A percentile compares a stretch with the other conserved stretches of the same genome.
phyloP scores from a whole-genome alignment of 2,888 invertebrate genomes.

The Eristalis arbustorum region DNA sequence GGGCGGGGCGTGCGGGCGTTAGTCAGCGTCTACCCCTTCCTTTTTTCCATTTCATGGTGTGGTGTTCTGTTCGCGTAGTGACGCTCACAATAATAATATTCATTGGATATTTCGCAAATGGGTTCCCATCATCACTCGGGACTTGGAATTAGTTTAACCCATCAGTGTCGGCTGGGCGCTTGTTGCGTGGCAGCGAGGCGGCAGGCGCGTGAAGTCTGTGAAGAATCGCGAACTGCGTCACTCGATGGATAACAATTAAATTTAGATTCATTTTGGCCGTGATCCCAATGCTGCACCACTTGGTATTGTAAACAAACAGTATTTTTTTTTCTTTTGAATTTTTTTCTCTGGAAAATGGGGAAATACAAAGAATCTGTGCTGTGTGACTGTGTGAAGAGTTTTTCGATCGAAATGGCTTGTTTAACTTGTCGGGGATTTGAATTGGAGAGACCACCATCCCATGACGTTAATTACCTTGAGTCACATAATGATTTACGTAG shows the following conservation, averaged over 20 bases:
- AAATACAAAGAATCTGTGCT: neutral
- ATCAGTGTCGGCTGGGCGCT: neutral
- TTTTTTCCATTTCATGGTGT: neutral
- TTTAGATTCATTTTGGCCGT: constrained; percentile 48
- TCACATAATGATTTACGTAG: constrained; percentile 19
- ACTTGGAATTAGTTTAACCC: constrained; percentile 32
- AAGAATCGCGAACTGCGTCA: constrained; percentile 29
- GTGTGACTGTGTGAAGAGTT: neutral
- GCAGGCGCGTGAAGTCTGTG: constrained; percentile 10
- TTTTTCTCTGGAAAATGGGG: neutral
- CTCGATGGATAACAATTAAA: constrained; percentile 41
- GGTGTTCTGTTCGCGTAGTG: constrained; percentile 1
- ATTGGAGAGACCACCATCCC: neutral
- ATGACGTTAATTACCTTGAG: constrained; percentile 6
- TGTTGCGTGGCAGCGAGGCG: neutral
- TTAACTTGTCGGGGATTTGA: neutral
- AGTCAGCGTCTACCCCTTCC: neutral
- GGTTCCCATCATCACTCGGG: constrained; percentile 21
- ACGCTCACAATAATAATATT: constrained; percentile 49
- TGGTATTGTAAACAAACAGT: constrained; percentile 26
- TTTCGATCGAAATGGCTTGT: neutral
- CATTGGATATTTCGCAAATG: constrained; percentile 48
- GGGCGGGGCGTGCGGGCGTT: neutral
- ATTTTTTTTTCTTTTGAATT: neutral
- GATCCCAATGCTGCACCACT: constrained; percentile 35